phyloP scores from a whole-genome alignment of 2,113 vertebrate species.

The Puffinus mauretanicus region DNA sequence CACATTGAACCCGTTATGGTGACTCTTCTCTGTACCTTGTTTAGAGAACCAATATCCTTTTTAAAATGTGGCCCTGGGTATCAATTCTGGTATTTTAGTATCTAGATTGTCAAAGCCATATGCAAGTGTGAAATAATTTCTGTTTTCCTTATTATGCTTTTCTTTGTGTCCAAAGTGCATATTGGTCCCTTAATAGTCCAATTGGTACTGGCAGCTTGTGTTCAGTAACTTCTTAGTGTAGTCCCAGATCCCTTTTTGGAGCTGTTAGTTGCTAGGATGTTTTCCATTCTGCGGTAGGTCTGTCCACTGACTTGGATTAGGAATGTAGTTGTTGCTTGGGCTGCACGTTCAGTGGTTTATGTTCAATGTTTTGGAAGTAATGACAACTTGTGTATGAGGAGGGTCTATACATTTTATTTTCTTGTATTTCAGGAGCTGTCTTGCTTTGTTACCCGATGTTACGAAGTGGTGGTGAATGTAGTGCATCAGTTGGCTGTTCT shows the following conservation, averaged over 20 bases:
- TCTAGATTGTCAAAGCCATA: background rate
- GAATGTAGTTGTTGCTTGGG: background rate
- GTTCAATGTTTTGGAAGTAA: background rate
- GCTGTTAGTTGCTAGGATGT: background rate
- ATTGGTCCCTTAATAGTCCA: background rate
- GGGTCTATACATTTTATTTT: background rate
- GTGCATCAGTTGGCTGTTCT: slow-evolving; percentile 94
- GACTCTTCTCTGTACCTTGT: background rate
- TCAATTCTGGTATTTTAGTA: background rate
- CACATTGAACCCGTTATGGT: background rate
- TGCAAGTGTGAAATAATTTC: background rate
- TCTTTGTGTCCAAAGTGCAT: background rate
- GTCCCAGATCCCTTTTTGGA: background rate
- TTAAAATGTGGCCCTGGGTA: background rate
- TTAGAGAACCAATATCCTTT: background rate
- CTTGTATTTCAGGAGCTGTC: slow-evolving; percentile 89
- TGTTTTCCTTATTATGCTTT: background rate
- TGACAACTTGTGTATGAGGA: background rate
- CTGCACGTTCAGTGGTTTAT: background rate
- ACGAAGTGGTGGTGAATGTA: slow-evolving; percentile 93
- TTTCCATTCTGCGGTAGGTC: background rate
- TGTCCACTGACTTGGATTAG: background rate
- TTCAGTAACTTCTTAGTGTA: background rate
- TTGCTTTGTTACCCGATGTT: slow-evolving; percentile 94
- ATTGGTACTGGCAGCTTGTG: background rate